Conservation (phyloP, 2,113 vertebrate species). For the Montifringilla adamsi region DNA sequence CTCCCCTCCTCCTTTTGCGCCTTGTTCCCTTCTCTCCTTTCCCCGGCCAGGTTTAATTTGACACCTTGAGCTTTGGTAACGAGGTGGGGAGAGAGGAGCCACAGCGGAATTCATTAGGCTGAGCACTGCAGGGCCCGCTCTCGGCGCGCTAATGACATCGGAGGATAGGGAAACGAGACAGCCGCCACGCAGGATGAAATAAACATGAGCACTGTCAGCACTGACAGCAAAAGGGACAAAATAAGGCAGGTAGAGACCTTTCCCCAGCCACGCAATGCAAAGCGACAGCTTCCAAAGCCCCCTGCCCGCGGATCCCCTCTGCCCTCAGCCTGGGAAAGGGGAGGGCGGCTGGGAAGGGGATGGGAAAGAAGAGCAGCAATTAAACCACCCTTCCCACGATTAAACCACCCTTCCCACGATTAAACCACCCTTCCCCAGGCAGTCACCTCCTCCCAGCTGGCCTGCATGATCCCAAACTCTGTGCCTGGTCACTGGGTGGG, state of each 20-base stretch:
- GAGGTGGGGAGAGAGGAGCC: conserved; percentile 82
- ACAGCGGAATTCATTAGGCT: conserved; percentile 97
- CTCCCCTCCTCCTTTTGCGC: neutral
- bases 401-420: neutral
- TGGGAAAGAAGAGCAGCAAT: conserved; percentile 19
- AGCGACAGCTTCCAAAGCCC: conserved; percentile 75
- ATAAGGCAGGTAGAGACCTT: conserved; percentile 85
- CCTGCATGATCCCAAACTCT: rapidly evolving
- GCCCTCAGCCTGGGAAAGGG: neutral
- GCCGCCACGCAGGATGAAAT: conserved; percentile 91
- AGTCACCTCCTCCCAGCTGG: neutral
- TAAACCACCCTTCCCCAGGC: neutral
- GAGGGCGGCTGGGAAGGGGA: neutral
- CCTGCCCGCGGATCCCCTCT: neutral
- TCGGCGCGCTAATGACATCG: conserved; percentile 92
- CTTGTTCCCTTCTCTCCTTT: conserved; percentile 68
- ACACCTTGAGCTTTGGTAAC: conserved; percentile 97
- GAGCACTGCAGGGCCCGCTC: conserved; percentile 89
- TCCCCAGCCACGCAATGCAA: conserved; percentile 81
- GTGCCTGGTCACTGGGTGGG: rapidly evolving
- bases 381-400: neutral
- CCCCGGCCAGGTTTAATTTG: conserved; percentile 90
- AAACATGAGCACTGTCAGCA: conserved; percentile 97
- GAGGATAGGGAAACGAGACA: conserved; percentile 92
- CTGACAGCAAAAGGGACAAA: conserved; percentile 89